Conservation (phyloP, 2,888 invertebrate species). For the Eurois occulta region DNA sequence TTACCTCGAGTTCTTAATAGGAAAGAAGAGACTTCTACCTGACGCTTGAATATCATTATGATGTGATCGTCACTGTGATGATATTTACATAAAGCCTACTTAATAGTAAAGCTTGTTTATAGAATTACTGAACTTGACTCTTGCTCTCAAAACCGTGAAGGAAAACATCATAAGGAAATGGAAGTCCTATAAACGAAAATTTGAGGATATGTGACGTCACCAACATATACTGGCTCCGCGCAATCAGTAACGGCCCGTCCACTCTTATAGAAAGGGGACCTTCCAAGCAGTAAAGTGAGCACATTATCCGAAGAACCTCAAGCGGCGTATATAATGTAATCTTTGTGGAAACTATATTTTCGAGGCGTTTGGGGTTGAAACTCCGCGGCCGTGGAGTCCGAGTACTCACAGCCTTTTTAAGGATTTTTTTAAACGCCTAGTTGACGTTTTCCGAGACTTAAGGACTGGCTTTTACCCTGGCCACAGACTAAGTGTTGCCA, state of each 20-base stretch:
- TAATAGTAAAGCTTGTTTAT: background rate
- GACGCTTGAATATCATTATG: conserved; percentile 19
- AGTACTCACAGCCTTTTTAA: too few species aligned
- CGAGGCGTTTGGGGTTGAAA: background rate
- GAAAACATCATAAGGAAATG: background rate
- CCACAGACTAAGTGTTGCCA: too few species aligned
- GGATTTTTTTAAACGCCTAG: too few species aligned
- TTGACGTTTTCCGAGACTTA: too few species aligned
- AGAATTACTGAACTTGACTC: background rate
- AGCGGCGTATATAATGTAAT: background rate
- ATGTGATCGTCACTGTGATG: background rate
- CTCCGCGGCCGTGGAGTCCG: too few species aligned
- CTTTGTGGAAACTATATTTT: background rate
- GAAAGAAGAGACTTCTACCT: conserved; percentile 9
- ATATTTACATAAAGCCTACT: background rate
- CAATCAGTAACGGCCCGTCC: background rate
- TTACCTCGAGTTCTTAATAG: conserved; percentile 24
- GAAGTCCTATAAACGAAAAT: background rate
- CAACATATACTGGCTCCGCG: background rate
- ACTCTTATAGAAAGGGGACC: background rate
- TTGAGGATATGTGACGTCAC: background rate
- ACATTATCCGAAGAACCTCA: too few species aligned
- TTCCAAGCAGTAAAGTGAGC: background rate
- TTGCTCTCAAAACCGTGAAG: background rate
- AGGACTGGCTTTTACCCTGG: too few species aligned